Base-by-base conservation (phyloP, 2,113 vertebrate species). In the Choloepus hoffmanni region DNA sequence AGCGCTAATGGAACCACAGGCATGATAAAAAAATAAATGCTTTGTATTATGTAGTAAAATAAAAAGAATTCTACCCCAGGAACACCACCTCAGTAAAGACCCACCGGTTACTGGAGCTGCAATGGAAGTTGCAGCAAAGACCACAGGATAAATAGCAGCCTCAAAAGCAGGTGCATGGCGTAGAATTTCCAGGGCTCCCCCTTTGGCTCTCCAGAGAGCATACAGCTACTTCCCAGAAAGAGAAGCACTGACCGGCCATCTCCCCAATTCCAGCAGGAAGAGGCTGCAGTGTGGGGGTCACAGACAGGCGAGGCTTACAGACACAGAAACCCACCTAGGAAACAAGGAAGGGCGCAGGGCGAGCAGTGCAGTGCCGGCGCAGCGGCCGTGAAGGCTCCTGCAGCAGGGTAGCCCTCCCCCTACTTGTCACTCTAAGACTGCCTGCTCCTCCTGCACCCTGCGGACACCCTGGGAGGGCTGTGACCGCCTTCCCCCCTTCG, bases 401-500 rank as follows among this genome's bases (percentile, higher is more conserved):
- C 36, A 36, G 36, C 36, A 36, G 36, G 43, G 58, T 36, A 48
- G 16, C 53, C 12, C 5, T 7, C 24, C 1, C 5, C 23, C 21
- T 36, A 1, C 40, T 6, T 62, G 12, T 15, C 74, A 36, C 36
- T 68, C 84, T 5, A 5, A 6, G 65, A 13, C 16, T n/a, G 48
- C 48, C 76, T n/a, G 48, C 28, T 30, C 30, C 8, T 45, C 24
- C 8, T 13, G 15, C 50, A 50, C 21, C 21, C 0, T 0, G 13
- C 28, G 45, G 58, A 24, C 4, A 5, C 26, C 0, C 55, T 0
- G 36, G n/a, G 50, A 76, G 63, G 21, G 3, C 1, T 36, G 36
- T 0, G 2, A 60, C 28, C 1, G 0, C 26, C 8, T 0, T 3
- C 50, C 76, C 63, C 5, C 0, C 36, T 79, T 33, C 24, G 18